Conservation (phyloP, 2,113 vertebrate genomes). For the Patagioenas fasciata region DNA sequence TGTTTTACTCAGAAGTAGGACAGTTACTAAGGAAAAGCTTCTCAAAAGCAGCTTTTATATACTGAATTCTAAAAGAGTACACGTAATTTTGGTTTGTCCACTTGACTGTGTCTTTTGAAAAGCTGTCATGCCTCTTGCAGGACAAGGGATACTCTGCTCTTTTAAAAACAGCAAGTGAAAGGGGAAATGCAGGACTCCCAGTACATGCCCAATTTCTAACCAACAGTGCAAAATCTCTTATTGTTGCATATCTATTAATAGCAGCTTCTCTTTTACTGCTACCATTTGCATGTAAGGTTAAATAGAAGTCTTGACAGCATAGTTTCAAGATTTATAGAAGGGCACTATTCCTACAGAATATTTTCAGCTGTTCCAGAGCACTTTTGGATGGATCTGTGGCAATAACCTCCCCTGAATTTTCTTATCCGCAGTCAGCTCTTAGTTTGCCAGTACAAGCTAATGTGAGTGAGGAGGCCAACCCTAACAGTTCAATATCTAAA, state of each 20-base stretch:
- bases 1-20: neutral
- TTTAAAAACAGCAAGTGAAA: neutral
- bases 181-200: neutral
- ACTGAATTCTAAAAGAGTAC: neutral
- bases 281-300: neutral
- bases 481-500: slow-evolving; percentile 61
- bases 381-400: slow-evolving; percentile 46
- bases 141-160: neutral
- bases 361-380: slow-evolving; percentile 36
- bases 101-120: neutral
- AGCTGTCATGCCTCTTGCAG: neutral
- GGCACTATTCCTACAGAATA: neutral
- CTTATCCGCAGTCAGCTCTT: slow-evolving; percentile 57
- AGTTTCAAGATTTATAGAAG: slow-evolving; percentile 52
- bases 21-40: neutral
- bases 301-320: neutral
- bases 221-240: neutral
- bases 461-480: slow-evolving; percentile 48
- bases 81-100: neutral
- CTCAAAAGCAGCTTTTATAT: neutral
- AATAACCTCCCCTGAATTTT: slow-evolving; percentile 68
- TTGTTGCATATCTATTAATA: neutral
- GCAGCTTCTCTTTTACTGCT: neutral
- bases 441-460: slow-evolving; percentile 71
- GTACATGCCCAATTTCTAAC: neutral